phyloP scores from a whole-genome alignment of 2,113 vertebrate species.

The Hypanus sabinus region DNA sequence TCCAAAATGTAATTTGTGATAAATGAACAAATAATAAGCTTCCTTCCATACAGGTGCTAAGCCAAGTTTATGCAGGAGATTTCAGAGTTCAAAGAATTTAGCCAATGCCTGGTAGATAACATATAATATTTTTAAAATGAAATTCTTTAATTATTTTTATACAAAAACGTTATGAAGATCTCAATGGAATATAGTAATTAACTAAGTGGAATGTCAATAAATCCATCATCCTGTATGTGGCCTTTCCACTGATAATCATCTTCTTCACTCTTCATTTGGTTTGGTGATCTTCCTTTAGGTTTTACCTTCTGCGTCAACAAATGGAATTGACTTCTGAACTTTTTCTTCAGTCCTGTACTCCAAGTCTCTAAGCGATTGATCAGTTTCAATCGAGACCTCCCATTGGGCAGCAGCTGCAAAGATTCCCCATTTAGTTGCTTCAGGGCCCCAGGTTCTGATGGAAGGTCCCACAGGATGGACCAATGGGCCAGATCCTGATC shows the following conservation, averaged over 20 bases:
- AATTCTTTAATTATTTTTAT: not conserved
- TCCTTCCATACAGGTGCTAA: not conserved
- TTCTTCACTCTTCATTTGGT: not conserved
- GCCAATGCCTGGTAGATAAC: not conserved
- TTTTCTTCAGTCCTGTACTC: not conserved
- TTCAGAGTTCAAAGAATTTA: not conserved
- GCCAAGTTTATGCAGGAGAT: not conserved
- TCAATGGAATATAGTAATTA: not conserved
- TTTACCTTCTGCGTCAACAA: not conserved
- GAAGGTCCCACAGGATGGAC: not conserved
- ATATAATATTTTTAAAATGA: not conserved
- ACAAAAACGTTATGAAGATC: not conserved
- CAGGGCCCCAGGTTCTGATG: not conserved
- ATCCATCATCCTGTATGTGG: not conserved
- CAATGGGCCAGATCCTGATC: slow-evolving; percentile 25
- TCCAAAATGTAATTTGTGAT: not conserved
- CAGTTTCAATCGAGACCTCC: not conserved
- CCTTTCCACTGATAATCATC: not conserved
- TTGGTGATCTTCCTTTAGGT: not conserved
- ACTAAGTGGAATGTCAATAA: slow-evolving; percentile 7
- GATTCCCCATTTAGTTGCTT: not conserved
- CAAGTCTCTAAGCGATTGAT: slow-evolving; percentile 1
- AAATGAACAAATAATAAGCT: not conserved
- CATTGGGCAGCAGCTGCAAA: not conserved
- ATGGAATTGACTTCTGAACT: not conserved